phyloP scores from a whole-genome alignment of 2,113 vertebrate genomes.

The Hemiscyllium ocellatum region DNA sequence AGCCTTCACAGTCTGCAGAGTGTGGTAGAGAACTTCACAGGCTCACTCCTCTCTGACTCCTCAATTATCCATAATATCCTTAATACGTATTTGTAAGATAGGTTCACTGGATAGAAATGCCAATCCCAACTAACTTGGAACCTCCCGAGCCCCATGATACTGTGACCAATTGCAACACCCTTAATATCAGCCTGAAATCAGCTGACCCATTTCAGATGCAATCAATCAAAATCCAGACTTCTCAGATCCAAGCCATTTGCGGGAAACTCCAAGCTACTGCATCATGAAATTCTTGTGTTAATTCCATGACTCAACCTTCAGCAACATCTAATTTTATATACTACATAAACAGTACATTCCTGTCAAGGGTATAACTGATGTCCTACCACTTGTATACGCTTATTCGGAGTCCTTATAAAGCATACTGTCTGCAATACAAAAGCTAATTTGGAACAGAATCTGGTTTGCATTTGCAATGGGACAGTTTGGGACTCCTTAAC shows the following conservation, averaged over 20 bases:
- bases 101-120: background rate
- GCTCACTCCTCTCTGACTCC: no score
- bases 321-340: background rate
- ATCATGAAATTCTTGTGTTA: constrained; percentile 8
- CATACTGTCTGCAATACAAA: constrained; percentile 2
- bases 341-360: constrained; percentile 14
- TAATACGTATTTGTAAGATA: background rate
- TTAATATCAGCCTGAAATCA: background rate
- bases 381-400: background rate
- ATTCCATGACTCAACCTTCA: constrained; percentile 11
- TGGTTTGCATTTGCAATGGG: background rate
- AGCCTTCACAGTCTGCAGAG: no score
- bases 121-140: background rate
- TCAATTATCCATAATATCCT: background rate
- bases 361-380: background rate
- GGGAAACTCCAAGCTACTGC: background rate
- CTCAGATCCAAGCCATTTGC: background rate
- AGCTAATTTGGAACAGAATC: background rate
- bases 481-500: background rate
- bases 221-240: background rate
- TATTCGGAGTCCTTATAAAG: background rate
- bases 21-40: no score
- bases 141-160: background rate
- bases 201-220: background rate
- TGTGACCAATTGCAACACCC: background rate